Percentiles rank a stretch among this genome's conserved stretches.
phyloP scores from a whole-genome alignment of 2,797 vertebrate genomes.

The Corythornis leucogaster region DNA sequence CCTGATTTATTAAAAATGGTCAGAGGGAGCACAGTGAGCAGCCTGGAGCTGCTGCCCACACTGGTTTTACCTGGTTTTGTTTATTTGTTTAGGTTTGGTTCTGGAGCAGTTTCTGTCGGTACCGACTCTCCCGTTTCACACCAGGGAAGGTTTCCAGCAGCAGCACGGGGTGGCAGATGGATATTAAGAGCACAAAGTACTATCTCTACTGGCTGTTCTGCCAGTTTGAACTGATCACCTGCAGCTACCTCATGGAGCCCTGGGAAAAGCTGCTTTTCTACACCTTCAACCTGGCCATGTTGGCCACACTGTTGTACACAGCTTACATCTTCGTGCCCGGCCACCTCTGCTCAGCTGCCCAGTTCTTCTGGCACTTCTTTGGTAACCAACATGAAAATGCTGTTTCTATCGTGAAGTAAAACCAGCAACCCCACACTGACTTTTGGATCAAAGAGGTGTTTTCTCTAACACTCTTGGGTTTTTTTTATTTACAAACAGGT shows the following conservation, averaged over 20 bases:
- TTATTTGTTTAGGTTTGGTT: neutral
- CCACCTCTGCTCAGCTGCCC: conserved; percentile 80
- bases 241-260: conserved; percentile 90
- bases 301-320: conserved; percentile 85
- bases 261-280: conserved; percentile 91
- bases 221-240: conserved; percentile 90
- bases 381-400: conserved; percentile 79
- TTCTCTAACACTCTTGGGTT: fast-evolving
- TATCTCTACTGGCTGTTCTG: conserved; percentile 89
- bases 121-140: neutral
- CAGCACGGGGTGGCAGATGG: conserved; percentile 68
- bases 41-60: neutral
- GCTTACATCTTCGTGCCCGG: conserved; percentile 84
- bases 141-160: neutral
- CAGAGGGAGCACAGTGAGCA: neutral
- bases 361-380: conserved; percentile 82
- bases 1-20: neutral
- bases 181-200: conserved; percentile 80
- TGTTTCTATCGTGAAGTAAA: conserved; percentile 75
- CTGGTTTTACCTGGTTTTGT: neutral
- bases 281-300: conserved; percentile 77
- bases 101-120: neutral
- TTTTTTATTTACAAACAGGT: neutral
- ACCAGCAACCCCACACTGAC: neutral
- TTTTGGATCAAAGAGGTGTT: neutral